These are phyloP conservation scores for Conus betulinus DNA, from an alignment of 1,140 invertebrate genomes.

Conservation along the genomic window DNA sequence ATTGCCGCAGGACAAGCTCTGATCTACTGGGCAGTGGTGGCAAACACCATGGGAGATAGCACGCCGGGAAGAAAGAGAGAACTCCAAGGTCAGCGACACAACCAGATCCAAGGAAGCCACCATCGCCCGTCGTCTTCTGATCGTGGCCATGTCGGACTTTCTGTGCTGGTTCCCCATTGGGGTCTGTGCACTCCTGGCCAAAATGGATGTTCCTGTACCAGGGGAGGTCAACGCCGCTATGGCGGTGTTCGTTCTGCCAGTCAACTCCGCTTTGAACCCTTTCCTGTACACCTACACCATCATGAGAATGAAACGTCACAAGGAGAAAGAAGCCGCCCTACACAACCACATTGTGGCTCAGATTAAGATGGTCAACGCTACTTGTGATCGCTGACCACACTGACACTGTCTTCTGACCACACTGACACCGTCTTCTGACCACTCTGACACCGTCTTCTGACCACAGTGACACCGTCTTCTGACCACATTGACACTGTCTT, in stretches of 20 bases:
- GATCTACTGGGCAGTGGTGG: constrained; percentile 39
- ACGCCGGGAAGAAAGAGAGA: neutral
- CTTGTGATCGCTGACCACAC: too few relatives aligned
- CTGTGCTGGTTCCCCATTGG: constrained; percentile 30
- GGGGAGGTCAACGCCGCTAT: constrained; percentile 20
- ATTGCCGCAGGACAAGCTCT: constrained; percentile 47
- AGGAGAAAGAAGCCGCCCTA: neutral
- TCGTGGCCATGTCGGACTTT: constrained; percentile 21
- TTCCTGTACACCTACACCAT: constrained; percentile 27
- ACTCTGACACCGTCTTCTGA: too few relatives aligned
- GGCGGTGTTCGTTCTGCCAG: constrained; percentile 13
- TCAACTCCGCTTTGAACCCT: constrained; percentile 4
- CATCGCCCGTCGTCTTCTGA: neutral
- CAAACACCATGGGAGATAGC: neutral
- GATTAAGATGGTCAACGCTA: neutral
- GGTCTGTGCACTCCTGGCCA: neutral
- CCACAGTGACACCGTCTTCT: too few relatives aligned
- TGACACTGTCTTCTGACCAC: too few relatives aligned
- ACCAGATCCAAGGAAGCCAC: constrained; percentile 4
- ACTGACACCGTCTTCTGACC: too few relatives aligned
- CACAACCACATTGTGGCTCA: neutral
- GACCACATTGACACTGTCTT: too few relatives aligned
- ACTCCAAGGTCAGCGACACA: neutral
- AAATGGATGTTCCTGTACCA: neutral
- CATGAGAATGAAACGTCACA: neutral